These are phyloP conservation scores for Agonopterix subpropinquella DNA, from an alignment of 2,888 invertebrate species.

Conservation along the genomic window DNA sequence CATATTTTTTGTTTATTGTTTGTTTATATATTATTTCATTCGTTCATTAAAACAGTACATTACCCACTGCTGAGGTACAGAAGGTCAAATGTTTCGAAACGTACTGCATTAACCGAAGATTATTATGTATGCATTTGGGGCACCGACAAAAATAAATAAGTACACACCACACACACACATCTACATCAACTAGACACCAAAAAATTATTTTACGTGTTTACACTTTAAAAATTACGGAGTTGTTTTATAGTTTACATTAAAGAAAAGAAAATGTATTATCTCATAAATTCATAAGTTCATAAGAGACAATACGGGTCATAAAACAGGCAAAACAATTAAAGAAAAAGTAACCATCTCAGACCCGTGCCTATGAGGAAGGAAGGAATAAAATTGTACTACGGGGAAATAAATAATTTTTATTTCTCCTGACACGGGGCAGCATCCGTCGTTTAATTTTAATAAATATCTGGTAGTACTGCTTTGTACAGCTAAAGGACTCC, in stretches of 20 bases:
- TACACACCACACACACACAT: background rate
- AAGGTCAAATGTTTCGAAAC: slow-evolving; percentile 60
- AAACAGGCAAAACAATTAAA: background rate
- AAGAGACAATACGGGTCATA: background rate
- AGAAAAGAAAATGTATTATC: too few relatives aligned
- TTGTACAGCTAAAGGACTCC: background rate
- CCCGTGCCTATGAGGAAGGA: background rate
- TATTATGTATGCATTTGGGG: slow-evolving; percentile 59
- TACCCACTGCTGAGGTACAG: slow-evolving; percentile 26
- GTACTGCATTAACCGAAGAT: slow-evolving; percentile 42
- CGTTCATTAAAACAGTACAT: background rate
- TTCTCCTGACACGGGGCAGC: background rate
- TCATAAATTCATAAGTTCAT: background rate
- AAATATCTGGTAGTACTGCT: slow-evolving; percentile 1
- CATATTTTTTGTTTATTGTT: too few relatives aligned
- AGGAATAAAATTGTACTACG: slow-evolving; percentile 1
- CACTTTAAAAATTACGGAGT: background rate
- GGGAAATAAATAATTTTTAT: slow-evolving; percentile 3
- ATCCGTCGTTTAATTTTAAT: background rate
- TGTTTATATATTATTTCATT: too few relatives aligned
- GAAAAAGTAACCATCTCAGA: background rate
- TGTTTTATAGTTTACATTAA: too few relatives aligned
- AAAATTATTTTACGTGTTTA: background rate
- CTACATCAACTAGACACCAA: background rate
- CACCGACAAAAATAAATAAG: slow-evolving; percentile 40